A percentile compares a stretch with the other conserved stretches of the same genome.
Conservation (phyloP, 1,140 invertebrate genomes). For the Drosophila tristis region DNA sequence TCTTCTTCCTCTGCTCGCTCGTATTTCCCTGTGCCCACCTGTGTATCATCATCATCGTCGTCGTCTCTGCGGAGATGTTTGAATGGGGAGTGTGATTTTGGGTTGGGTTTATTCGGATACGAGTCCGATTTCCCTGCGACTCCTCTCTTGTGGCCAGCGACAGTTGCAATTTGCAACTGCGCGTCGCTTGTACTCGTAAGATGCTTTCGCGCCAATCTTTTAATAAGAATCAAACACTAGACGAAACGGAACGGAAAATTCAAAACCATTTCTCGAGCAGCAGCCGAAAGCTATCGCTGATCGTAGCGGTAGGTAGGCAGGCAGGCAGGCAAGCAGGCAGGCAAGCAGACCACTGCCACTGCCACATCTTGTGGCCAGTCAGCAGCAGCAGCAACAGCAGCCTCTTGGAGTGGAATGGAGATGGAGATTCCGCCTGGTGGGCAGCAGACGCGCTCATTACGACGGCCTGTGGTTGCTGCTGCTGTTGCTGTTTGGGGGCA, state of each 20-base stretch:
- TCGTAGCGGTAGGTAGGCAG: slow-evolving; percentile 75
- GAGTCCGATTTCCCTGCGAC: too few relatives aligned
- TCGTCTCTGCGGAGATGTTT: slow-evolving; percentile 15
- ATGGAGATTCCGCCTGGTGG: too few relatives aligned
- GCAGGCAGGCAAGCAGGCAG: too few relatives aligned
- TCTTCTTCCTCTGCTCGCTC: too few relatives aligned
- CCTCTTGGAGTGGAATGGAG: slow-evolving; percentile 9
- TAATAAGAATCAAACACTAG: slow-evolving; percentile 83
- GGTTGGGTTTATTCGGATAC: slow-evolving; percentile 28
- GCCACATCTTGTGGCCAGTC: slow-evolving; percentile 2
- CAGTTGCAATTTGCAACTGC: slow-evolving; percentile 66
- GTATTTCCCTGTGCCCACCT: slow-evolving; percentile 30
- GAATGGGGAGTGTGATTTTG: slow-evolving; percentile 51
- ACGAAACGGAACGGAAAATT: slow-evolving; percentile 78
- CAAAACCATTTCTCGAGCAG: slow-evolving; percentile 82
- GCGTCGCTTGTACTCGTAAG: slow-evolving; percentile 61
- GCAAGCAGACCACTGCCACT: slow-evolving; percentile 2
- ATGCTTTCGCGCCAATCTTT: slow-evolving; percentile 80
- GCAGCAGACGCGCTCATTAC: slow-evolving; percentile 34
- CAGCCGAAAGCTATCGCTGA: slow-evolving; percentile 76
- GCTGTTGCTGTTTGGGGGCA: slow-evolving; percentile 52
- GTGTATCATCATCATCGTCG: slow-evolving; percentile 1
- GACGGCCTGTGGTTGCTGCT: slow-evolving; percentile 13
- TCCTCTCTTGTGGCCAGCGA: slow-evolving; percentile 35
- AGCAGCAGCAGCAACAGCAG: not conserved